Evolutionary conservation across 2,113 vertebrate genomes (phyloP).

Genomic region (Notothenia coriiceps): DNA sequence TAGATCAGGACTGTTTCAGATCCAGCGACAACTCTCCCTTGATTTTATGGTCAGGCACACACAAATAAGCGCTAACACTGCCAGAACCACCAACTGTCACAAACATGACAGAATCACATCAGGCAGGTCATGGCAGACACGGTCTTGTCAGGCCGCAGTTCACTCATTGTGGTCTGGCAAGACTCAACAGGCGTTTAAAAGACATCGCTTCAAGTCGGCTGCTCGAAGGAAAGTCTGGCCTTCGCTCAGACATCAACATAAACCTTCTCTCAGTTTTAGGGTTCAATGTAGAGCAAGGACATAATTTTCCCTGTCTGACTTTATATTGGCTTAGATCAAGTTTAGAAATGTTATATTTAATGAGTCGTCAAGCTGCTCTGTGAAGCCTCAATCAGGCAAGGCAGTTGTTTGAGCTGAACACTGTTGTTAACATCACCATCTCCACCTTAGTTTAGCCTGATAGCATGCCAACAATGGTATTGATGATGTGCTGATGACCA

Average conservation of each 20-base stretch:
- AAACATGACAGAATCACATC: slow-evolving; percentile 24
- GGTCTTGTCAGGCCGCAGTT: slow-evolving; percentile 16
- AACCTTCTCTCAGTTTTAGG: background rate
- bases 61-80: background rate
- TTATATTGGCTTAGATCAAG: background rate
- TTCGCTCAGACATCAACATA: slow-evolving; percentile 6
- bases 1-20: slow-evolving; percentile 10
- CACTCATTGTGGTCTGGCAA: slow-evolving; percentile 43
- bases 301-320: background rate
- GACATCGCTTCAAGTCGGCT: slow-evolving; percentile 4
- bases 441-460: background rate
- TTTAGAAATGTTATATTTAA: background rate
- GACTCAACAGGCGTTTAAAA: slow-evolving; percentile 28
- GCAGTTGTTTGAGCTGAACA: background rate
- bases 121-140: slow-evolving; percentile 11
- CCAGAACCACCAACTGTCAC: slow-evolving; percentile 8
- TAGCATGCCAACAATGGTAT: background rate
- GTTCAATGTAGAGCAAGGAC: slow-evolving; percentile 2
- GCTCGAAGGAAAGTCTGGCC: background rate
- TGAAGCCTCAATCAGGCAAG: background rate
- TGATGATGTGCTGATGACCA: background rate
- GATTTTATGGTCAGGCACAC: slow-evolving; percentile 9
- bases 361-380: background rate
- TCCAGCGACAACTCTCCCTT: slow-evolving; percentile 25
- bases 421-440: background rate